phyloP scores from a whole-genome alignment of 2,113 vertebrate species.

The Eulacestoma nigropectus region DNA sequence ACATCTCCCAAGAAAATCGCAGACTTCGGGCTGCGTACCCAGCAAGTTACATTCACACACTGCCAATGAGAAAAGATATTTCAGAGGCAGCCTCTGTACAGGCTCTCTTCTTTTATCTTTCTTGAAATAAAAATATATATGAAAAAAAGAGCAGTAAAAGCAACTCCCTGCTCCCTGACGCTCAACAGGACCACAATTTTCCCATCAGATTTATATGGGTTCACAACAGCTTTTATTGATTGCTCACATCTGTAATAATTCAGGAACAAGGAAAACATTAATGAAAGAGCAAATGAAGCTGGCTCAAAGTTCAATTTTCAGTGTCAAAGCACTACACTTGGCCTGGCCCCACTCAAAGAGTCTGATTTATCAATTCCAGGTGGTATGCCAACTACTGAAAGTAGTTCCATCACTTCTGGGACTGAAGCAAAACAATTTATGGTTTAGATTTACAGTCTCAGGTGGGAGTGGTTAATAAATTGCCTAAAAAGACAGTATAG shows the following conservation, averaged over 20 bases:
- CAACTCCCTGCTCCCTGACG: not conserved
- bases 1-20: conserved; percentile 76
- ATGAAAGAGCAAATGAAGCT: not conserved
- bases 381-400: not conserved
- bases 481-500: not conserved
- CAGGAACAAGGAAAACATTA: not conserved
- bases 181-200: not conserved
- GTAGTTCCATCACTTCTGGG: not conserved
- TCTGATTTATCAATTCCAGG: not conserved
- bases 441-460: not conserved
- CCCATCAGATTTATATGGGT: not conserved
- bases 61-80: conserved; percentile 41
- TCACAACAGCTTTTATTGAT: not conserved
- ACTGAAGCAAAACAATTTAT: not conserved
- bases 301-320: not conserved
- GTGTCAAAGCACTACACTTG: not conserved
- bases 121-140: not conserved
- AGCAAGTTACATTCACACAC: conserved; percentile 78
- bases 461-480: not conserved
- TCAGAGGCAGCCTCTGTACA: not conserved
- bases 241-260: not conserved
- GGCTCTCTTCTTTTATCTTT: not conserved
- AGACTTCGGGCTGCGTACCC: conserved; percentile 72
- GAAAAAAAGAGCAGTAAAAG: not conserved
- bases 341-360: not conserved